These are phyloP conservation scores for Hybos culiciformis DNA, from an alignment of 2,888 invertebrate species.

Conservation along the genomic window DNA sequence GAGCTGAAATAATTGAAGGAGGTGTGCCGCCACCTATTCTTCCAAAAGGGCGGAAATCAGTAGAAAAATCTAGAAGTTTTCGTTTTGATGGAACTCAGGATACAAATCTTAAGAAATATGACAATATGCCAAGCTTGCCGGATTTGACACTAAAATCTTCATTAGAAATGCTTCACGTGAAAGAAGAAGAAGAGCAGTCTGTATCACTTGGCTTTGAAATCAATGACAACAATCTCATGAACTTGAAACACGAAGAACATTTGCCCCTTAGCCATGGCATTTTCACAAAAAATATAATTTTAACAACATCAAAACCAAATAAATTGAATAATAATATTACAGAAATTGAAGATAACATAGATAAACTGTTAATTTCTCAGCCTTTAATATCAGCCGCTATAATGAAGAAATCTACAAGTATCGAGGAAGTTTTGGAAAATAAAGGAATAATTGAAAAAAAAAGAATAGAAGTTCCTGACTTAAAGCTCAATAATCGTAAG, in stretches of 20 bases:
- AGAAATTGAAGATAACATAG: constrained; percentile 32
- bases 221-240: constrained; percentile 29
- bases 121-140: constrained; percentile 32
- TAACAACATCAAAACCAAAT: constrained; percentile 16
- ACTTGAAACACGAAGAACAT: constrained; percentile 10
- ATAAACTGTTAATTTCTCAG: constrained; percentile 28
- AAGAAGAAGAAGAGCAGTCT: constrained; percentile 12
- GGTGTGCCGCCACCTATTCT: constrained; percentile 18
- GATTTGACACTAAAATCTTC: constrained; percentile 21
- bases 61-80: constrained; percentile 61
- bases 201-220: constrained; percentile 29
- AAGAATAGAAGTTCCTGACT: no score
- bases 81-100: constrained; percentile 32
- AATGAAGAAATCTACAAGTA: constrained; percentile 24
- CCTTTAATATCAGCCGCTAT: constrained; percentile 21
- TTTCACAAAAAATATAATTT: constrained; percentile 21
- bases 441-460: no score
- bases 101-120: constrained; percentile 11
- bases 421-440: constrained; percentile 13
- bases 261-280: constrained; percentile 17
- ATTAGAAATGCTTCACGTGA: constrained; percentile 15
- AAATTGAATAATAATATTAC: constrained; percentile 20
- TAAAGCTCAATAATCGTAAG: no score
- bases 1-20: constrained; percentile 30
- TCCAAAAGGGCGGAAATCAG: constrained; percentile 39